Evolutionary conservation across 2,888 invertebrate genomes (phyloP), one percentile per base, ranked within the genome.

Genomic region (Malthinus flaveolus): DNA sequence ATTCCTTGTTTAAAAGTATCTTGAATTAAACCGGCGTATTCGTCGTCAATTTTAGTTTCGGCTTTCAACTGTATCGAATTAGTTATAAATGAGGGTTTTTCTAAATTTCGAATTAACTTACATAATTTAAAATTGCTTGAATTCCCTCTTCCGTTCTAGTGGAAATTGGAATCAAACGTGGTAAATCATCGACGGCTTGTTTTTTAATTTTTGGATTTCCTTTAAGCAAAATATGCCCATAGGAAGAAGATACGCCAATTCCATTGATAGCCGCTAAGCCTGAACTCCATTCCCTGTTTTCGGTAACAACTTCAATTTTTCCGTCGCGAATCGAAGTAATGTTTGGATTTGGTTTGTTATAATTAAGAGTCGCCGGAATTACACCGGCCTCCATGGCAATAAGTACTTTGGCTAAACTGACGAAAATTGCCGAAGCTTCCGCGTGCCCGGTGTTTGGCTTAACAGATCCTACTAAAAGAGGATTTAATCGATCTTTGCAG

Each of bases 401-500:
- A 31, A 98, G 75, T 44, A 94, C 85, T 79, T 97, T 97, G 9
- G 92, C 93, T 61, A 97, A 82, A 5, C 94, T 89, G 73, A 95
- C 91, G 32, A 97, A 82, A 12, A 93, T 93, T 33, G 92, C 89
- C 0, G 90, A 89, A 1, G 97, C 93, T 80, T 99, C 98, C 8
- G 95, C 89, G 77, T 99, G 98, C 1, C 98, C 98, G 89, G 97
- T 94, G 80, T 97, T 97, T 1, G 96, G 93, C 79, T 99, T 99
- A 0, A 97, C 92, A 0, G 97, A 95, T 6, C 98, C 98, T 67
- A 99, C 86, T 49, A 95, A 79, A 47, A 99, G 83, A 5, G 97
- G 95, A 10, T 78, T 77, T 52, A 83, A 81, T 32, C 95, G 85
- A 62, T 87, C 87, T 76, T 88, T 87, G 80, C 95, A 95, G 79